Base-by-base conservation (phyloP, 64 coral and sea anemone species). In the Platygyra sinensis region DNA sequence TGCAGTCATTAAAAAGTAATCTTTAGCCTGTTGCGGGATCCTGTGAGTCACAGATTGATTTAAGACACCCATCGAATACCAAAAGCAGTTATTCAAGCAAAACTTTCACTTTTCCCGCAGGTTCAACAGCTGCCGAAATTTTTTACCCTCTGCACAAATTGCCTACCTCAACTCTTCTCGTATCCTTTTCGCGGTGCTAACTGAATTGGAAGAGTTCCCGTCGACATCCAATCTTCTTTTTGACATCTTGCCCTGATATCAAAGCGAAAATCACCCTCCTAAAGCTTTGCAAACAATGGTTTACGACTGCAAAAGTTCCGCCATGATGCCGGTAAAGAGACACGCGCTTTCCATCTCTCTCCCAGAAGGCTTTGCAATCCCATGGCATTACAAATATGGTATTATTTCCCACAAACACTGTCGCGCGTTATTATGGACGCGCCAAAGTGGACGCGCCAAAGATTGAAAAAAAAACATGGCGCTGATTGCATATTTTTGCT, bases 221-320 rank as follows among this genome's bases (percentile, higher is more conserved):
- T 89, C 93, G 18, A 98, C 96, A 62, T 98, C 96, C 80, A 98
- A 74, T 62, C 96, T 94, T 89, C 96, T 88, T 72, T 98, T 98
- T 8, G 96, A 98, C 96, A 98, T 98, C 80, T 67, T 84, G 9
- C 17, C n/a, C 18, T 67, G 80, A 49, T 25, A 50, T 67, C 32
- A 38, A 42, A 25, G 19, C 10, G 18, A 82, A 49, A 84, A 63
- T 38, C 17, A 60, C 59, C 13, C 2, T 25, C 33, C 62, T 25
- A 46, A 65, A n/a, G 28, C 80, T 84, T 10, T 19, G 8, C 32
- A 67, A 80, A 69, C 5, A 49, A 19, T 13, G 33, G 32, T 69
- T 62, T 81, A 17, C 2, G 4, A 14, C 8, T 0, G 19, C 16
- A 1, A 65, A 84, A 24, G 3, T 10, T 84, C 33, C 59, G 15